These are phyloP conservation scores for Neomorphus geoffroyi DNA, from an alignment of 2,797 vertebrate species.

Conservation along the genomic window DNA sequence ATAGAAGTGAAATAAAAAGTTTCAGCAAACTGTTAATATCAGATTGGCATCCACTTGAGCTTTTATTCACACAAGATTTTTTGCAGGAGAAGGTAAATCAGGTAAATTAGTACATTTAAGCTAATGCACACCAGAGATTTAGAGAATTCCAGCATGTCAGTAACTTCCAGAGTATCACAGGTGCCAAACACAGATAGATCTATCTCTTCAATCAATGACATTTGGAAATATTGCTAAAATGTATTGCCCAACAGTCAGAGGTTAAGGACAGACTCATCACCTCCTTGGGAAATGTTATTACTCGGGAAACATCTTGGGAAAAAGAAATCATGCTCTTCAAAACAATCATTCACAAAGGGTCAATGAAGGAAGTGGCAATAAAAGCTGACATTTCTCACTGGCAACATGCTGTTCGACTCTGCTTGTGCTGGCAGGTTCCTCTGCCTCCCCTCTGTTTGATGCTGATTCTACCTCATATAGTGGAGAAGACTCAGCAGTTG, in stretches of 20 bases:
- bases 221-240: slow-evolving; percentile 51
- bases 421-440: slow-evolving; percentile 67
- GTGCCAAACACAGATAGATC: not conserved
- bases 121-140: not conserved
- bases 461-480: slow-evolving; percentile 70
- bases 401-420: slow-evolving; percentile 57
- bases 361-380: slow-evolving; percentile 69
- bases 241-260: slow-evolving; percentile 36
- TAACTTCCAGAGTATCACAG: not conserved
- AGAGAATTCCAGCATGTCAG: not conserved
- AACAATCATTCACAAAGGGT: slow-evolving; percentile 69
- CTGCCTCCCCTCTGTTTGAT: slow-evolving; percentile 67
- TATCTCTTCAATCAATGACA: not conserved
- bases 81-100: slow-evolving; percentile 17
- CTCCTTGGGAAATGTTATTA: slow-evolving; percentile 64
- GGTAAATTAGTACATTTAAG: slow-evolving; percentile 43
- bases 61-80: not conserved
- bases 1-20: not conserved
- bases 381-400: slow-evolving; percentile 78
- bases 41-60: not conserved
- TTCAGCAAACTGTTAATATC: not conserved
- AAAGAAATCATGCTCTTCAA: slow-evolving; percentile 68
- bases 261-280: slow-evolving; percentile 69
- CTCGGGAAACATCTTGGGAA: slow-evolving; percentile 44
- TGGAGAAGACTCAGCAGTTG: slow-evolving; percentile 61